phyloP scores from a whole-genome alignment of 2,888 invertebrate species.

The Buathra laborator region DNA sequence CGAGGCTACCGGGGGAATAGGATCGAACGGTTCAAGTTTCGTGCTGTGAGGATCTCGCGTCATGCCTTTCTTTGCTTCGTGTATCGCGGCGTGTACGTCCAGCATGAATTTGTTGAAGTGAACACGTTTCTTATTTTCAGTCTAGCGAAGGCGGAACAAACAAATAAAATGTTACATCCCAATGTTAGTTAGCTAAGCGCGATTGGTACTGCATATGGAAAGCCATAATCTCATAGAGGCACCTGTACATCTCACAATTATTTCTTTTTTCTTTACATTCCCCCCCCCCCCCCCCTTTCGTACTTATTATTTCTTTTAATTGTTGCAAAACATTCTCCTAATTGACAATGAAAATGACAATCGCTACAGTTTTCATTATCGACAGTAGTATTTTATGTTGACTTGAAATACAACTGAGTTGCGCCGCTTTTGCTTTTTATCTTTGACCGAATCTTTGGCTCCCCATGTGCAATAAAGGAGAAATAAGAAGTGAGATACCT shows the following conservation, averaged over 20 bases:
- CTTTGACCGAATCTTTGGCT: constrained; percentile 61
- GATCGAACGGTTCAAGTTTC: constrained; percentile 93
- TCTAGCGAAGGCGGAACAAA: constrained; percentile 84
- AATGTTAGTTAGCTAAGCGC: constrained; percentile 20
- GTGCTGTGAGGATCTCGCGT: constrained; percentile 86
- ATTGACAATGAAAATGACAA: too few species aligned
- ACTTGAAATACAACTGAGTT: constrained; percentile 7
- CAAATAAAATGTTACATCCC: constrained; percentile 45
- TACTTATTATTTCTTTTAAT: constrained; percentile 41
- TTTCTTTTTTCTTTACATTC: background rate
- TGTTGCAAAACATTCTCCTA: too few species aligned
- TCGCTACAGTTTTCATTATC: too few species aligned
- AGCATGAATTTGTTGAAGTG: constrained; percentile 99
- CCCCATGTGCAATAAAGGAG: constrained; percentile 74
- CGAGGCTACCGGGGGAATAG: constrained; percentile 97
- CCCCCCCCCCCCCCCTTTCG: too few species aligned
- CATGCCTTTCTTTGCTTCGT: constrained; percentile 91
- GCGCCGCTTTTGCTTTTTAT: background rate
- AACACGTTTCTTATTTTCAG: constrained; percentile 91
- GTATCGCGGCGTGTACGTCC: constrained; percentile 96
- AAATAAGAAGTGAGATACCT: constrained; percentile 82
- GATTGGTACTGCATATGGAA: constrained; percentile 75
- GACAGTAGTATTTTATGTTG: constrained; percentile 34
- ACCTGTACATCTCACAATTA: constrained; percentile 35
- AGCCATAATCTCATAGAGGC: constrained; percentile 61